Conservation (phyloP, 2,888 invertebrate genomes). For the Blera fallax region DNA sequence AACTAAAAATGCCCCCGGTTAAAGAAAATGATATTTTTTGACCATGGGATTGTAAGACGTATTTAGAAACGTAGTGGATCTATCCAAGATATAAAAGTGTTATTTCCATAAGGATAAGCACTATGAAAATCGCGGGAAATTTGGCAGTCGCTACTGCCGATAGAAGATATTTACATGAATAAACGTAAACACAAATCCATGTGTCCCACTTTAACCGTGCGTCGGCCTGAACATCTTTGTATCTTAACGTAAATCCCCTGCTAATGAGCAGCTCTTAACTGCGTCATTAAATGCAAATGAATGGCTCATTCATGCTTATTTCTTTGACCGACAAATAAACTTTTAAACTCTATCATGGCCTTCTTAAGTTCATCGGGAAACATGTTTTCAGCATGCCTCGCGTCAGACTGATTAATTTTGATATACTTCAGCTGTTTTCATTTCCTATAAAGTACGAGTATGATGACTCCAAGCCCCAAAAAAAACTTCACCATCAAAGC, state of each 20-base stretch:
- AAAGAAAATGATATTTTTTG: no score
- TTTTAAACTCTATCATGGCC: background rate
- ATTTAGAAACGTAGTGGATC: no score
- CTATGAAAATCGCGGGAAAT: no score
- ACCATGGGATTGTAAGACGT: no score
- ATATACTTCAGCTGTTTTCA: background rate
- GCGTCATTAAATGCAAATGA: background rate
- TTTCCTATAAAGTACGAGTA: background rate
- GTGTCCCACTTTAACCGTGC: background rate
- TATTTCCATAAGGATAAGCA: no score
- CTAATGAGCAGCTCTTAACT: background rate
- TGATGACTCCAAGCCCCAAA: background rate
- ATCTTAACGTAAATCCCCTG: background rate
- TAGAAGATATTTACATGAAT: background rate
- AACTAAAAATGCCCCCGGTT: no score
- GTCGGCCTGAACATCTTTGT: background rate
- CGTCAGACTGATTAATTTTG: background rate
- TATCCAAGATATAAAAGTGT: no score
- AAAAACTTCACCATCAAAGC: background rate
- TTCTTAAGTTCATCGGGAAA: background rate
- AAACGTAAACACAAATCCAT: background rate
- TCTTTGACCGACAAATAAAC: background rate
- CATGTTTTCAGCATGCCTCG: background rate
- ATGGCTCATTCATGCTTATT: background rate
- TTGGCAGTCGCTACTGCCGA: background rate